Evolutionary conservation across 2,113 vertebrate genomes (phyloP), one percentile per base, ranked within the genome.

Genomic region (Ochotona curzoniae): DNA sequence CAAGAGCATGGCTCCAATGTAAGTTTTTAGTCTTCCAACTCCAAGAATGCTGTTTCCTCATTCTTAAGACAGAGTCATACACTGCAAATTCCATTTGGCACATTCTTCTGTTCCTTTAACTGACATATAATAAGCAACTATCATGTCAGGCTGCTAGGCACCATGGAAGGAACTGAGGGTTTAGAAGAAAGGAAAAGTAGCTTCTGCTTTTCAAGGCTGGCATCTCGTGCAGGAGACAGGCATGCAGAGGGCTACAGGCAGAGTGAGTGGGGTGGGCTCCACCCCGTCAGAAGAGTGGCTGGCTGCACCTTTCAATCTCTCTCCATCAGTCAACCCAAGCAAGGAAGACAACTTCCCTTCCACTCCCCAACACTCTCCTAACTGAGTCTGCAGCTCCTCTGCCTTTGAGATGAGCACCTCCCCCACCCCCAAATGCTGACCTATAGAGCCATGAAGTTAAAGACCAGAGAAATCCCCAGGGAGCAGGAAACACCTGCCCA

Each of bases 381-480:
- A 32, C 20, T 92, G 13, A n/a, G 35, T 84, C 73, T 79, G 32
- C 66, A 89, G 35, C 70, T 80, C 54, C 67, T 84, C 47, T 47
- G 32, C 11, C 15, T 86, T 21, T 83, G 32, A 71, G n/a, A 71
- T 15, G 54, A 83, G 66, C 35, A 76, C 26, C 79, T 2, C 11
- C 26, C 61, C 35, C 81, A 23, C 79, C 2, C 14, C 26, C 61
- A 54, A 18, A 3, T 20, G 5, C 11, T n/a, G 14, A 84, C 11
- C n/a, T 1, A 1, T 32, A 35, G 57, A 67, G 54, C 35, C 75
- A 49, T 13, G 64, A 67, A 9, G n/a, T 73, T 35, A 69, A 38
- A 10, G 23, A 44, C 73, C 25, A 4, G 38, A 30, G 23, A 38
- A 71, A 44, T 1, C 4, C 0, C 12, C 4, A 75, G 32, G 8